A percentile compares a stretch with the other conserved stretches of the same genome.
Conservation (phyloP, 1,140 invertebrate genomes). For the Drosophila repleta region DNA sequence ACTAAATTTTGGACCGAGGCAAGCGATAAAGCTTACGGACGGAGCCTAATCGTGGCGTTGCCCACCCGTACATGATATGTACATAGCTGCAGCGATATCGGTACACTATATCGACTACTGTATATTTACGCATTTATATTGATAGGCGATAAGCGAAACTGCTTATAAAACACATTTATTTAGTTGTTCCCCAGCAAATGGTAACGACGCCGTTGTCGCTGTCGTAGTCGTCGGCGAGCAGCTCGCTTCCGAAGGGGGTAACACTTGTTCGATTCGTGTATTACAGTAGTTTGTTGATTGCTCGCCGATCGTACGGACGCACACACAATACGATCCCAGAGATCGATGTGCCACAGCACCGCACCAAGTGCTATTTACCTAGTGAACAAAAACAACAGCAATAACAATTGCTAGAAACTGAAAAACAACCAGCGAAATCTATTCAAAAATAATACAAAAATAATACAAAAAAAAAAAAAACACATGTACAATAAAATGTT, state of each 20-base stretch:
- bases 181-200: slow-evolving; percentile 58
- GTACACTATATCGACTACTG: slow-evolving; percentile 74
- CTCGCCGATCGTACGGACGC: slow-evolving; percentile 62
- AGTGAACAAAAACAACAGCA: slow-evolving; percentile 40
- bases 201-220: slow-evolving; percentile 1
- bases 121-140: slow-evolving; percentile 82
- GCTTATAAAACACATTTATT: slow-evolving; percentile 82
- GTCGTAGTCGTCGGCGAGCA: slow-evolving; percentile 18
- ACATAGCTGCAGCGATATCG: slow-evolving; percentile 53
- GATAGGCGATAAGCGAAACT: slow-evolving; percentile 80
- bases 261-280: slow-evolving; percentile 80
- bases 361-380: slow-evolving; percentile 41
- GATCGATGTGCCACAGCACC: slow-evolving; percentile 54
- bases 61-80: slow-evolving; percentile 34
- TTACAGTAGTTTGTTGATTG: slow-evolving; percentile 82
- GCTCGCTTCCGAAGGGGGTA: slow-evolving; percentile 55
- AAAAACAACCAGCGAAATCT: slow-evolving; percentile 25
- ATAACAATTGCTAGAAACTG: slow-evolving; percentile 19
- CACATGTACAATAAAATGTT: slow-evolving; percentile 25
- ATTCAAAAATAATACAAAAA: slow-evolving; percentile 18
- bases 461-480: slow-evolving; percentile 21
- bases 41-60: slow-evolving; percentile 56
- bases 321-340: slow-evolving; percentile 39
- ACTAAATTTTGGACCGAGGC: slow-evolving; percentile 13
- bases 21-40: slow-evolving; percentile 42